Conservation (phyloP, 1,140 invertebrate genomes). For the Aphidius gifuensis region DNA sequence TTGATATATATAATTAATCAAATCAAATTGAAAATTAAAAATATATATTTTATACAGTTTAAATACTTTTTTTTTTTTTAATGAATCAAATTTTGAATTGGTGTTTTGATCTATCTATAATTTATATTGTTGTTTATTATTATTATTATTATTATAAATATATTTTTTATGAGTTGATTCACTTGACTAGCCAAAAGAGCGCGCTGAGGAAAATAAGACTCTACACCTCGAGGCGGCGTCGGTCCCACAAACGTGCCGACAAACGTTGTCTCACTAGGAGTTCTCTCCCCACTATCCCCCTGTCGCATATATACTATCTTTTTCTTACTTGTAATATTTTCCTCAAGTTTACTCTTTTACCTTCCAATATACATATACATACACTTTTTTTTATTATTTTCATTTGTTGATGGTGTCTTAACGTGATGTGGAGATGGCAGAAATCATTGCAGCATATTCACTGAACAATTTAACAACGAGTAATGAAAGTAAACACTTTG, state of each 20-base stretch:
- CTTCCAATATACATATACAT: neutral
- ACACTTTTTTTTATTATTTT: neutral
- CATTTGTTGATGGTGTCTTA: too few relatives aligned
- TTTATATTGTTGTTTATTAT: conserved; percentile 2
- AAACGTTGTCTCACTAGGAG: conserved; percentile 49
- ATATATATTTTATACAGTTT: too few relatives aligned
- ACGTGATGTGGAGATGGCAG: too few relatives aligned
- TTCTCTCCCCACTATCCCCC: conserved; percentile 25
- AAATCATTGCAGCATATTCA: too few relatives aligned
- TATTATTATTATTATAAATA: neutral
- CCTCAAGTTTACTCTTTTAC: neutral
- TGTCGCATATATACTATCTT: conserved; percentile 16
- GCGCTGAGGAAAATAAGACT: conserved; percentile 11
- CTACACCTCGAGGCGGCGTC: conserved; percentile 34
- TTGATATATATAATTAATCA: too few relatives aligned
- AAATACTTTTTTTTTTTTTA: too few relatives aligned
- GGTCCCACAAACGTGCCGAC: conserved; percentile 51
- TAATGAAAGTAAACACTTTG: too few relatives aligned
- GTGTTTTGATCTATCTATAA: neutral
- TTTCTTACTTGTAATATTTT: neutral
- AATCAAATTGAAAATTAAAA: too few relatives aligned
- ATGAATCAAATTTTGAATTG: too few relatives aligned
- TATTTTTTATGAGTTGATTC: neutral
- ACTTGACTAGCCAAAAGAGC: conserved; percentile 3
- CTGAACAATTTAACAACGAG: too few relatives aligned